A percentile compares a stretch with the other conserved stretches of the same genome.
phyloP scores from a whole-genome alignment of 2,888 invertebrate species.

The Heteromurus nitidus region DNA sequence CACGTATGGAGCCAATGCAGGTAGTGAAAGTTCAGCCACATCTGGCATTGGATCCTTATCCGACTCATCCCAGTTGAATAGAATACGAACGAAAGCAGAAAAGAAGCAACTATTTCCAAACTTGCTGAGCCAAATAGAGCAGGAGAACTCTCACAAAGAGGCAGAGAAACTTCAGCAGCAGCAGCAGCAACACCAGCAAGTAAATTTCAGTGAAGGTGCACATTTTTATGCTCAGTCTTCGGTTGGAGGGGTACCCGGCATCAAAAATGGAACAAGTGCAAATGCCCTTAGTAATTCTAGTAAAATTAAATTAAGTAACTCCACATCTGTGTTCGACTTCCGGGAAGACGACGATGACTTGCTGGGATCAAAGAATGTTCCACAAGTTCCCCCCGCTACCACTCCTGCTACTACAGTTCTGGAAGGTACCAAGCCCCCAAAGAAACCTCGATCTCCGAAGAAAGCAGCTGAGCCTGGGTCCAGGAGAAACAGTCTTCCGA shows the following conservation, averaged over 20 bases:
- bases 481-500: conserved; percentile 60
- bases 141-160: conserved; percentile 70
- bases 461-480: conserved; percentile 59
- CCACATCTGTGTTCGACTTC: conserved; percentile 82
- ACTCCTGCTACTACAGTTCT: conserved; percentile 13
- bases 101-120: conserved; percentile 79
- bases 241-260: conserved; percentile 23
- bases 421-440: conserved; percentile 41
- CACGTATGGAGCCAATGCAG: conserved; percentile 34
- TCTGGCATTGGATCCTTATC: conserved; percentile 47
- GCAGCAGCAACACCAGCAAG: conserved; percentile 60
- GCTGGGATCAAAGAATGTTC: conserved; percentile 41
- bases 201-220: conserved; percentile 56
- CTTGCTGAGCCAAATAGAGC: conserved; percentile 73
- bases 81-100: conserved; percentile 91
- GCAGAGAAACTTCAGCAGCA: conserved; percentile 61
- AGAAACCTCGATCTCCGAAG: conserved; percentile 67
- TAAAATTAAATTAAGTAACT: conserved; percentile 73
- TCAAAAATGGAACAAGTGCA: conserved; percentile 52
- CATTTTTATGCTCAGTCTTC: conserved; percentile 63
- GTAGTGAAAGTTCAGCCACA: conserved; percentile 37
- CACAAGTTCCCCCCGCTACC: conserved; percentile 30
- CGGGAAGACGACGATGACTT: conserved; percentile 81
- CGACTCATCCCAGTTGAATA: conserved; percentile 47
- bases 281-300: conserved; percentile 41